A percentile compares a stretch with the other conserved stretches of the same genome.
Evolutionary conservation across 2,888 invertebrate species (phyloP).

Genomic region (Tetragonula carbonaria): DNA sequence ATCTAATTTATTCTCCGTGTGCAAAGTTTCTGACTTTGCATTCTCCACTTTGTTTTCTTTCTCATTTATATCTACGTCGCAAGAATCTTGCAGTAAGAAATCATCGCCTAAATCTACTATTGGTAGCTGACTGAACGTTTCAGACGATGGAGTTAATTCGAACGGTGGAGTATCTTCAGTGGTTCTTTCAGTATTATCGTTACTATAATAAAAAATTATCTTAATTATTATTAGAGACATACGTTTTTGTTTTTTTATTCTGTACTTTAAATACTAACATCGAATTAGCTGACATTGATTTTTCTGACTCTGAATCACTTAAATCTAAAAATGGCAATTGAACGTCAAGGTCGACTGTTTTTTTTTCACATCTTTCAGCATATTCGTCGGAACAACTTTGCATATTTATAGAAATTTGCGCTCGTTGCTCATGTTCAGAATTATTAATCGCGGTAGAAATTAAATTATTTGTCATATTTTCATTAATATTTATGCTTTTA

Average conservation of each 20-base stretch:
- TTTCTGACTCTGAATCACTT: conserved; percentile 77
- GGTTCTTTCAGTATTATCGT: neutral
- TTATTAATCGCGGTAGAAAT: neutral
- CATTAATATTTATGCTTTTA: neutral
- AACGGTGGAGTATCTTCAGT: conserved; percentile 37
- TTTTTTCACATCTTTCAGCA: neutral
- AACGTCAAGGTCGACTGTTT: conserved; percentile 6
- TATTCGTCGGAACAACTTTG: neutral
- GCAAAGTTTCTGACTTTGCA: neutral
- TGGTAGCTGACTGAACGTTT: conserved; percentile 75
- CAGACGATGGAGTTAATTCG: conserved; percentile 8
- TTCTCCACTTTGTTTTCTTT: conserved; percentile 13
- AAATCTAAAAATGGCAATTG: conserved; percentile 58
- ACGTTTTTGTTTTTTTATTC: no score
- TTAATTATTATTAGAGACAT: neutral
- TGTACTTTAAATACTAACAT: conserved; percentile 32
- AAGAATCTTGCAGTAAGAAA: conserved; percentile 70
- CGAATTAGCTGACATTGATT: conserved; percentile 12
- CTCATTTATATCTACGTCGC: neutral
- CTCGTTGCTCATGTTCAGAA: neutral
- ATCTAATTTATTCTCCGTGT: conserved; percentile 13
- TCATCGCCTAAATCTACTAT: conserved; percentile 80
- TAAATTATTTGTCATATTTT: conserved; percentile 6
- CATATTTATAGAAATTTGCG: neutral
- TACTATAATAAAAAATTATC: conserved; percentile 2